Conservation (phyloP, 2,113 vertebrate species). For the Physeter macrocephalus region DNA sequence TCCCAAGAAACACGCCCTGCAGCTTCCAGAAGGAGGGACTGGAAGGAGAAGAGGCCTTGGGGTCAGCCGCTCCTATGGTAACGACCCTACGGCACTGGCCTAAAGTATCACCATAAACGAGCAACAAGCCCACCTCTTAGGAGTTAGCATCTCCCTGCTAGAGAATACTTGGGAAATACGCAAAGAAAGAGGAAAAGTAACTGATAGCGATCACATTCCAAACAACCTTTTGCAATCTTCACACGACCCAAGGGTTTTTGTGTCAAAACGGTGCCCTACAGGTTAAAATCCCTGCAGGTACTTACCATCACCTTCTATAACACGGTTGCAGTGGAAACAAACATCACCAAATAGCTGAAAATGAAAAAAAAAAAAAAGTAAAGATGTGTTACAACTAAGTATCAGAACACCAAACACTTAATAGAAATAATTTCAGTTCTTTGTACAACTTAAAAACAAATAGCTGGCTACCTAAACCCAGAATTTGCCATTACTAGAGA, state of each 20-base stretch:
- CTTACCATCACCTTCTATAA: conserved; percentile 98
- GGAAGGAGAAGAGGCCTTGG: background rate
- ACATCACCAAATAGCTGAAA: conserved; percentile 96
- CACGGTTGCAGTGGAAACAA: conserved; percentile 98
- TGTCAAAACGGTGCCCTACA: background rate
- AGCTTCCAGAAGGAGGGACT: background rate
- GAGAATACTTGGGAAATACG: background rate
- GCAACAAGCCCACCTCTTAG: background rate
- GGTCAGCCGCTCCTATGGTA: background rate
- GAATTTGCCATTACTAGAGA: background rate
- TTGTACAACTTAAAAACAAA: background rate
- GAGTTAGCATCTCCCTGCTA: background rate
- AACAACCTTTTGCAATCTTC: background rate
- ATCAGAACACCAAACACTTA: background rate
- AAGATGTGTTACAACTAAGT: background rate
- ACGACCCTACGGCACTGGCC: background rate
- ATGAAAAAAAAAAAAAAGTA: conserved; percentile 8
- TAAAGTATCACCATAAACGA: background rate
- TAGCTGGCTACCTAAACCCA: background rate
- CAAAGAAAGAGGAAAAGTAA: background rate
- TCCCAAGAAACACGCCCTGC: background rate
- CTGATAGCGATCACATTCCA: background rate
- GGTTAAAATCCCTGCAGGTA: background rate
- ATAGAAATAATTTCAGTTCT: background rate
- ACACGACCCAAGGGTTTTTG: background rate